phyloP scores from a whole-genome alignment of 2,797 vertebrate genomes.

The Triplophysa bombifrons region DNA sequence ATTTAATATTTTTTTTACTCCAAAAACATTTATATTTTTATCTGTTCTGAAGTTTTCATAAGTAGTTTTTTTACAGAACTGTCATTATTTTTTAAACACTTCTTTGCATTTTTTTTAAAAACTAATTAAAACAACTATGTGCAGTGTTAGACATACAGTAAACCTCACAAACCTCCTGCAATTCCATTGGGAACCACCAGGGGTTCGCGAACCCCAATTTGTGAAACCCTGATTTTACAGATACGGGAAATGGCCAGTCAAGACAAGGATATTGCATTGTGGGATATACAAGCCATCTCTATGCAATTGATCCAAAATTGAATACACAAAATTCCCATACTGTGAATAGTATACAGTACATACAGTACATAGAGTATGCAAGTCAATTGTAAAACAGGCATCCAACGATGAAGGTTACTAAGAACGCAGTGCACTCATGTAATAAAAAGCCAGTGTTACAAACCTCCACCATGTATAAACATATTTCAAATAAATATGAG shows the following conservation, averaged over 20 bases:
- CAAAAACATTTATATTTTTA: too few species aligned
- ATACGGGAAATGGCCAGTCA: not conserved
- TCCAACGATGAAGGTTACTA: not conserved
- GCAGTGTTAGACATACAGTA: too few species aligned
- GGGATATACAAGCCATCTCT: not conserved
- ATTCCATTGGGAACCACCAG: too few species aligned
- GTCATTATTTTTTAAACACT: too few species aligned
- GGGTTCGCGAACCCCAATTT: too few species aligned
- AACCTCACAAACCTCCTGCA: too few species aligned
- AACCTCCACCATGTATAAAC: conserved; percentile 8
- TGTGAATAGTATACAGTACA: not conserved
- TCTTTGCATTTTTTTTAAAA: too few species aligned
- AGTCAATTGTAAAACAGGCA: not conserved
- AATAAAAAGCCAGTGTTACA: not conserved
- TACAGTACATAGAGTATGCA: not conserved
- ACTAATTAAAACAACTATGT: too few species aligned
- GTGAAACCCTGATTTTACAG: too few species aligned
- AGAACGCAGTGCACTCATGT: not conserved
- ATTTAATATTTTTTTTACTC: too few species aligned
- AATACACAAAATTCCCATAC: not conserved
- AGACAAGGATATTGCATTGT: not conserved
- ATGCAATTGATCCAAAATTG: not conserved
- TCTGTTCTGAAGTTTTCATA: too few species aligned
- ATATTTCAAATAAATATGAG: conserved; percentile 13
- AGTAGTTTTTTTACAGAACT: too few species aligned